Conservation (phyloP, 2,797 vertebrate genomes). For the Halcyon leucocephala region DNA sequence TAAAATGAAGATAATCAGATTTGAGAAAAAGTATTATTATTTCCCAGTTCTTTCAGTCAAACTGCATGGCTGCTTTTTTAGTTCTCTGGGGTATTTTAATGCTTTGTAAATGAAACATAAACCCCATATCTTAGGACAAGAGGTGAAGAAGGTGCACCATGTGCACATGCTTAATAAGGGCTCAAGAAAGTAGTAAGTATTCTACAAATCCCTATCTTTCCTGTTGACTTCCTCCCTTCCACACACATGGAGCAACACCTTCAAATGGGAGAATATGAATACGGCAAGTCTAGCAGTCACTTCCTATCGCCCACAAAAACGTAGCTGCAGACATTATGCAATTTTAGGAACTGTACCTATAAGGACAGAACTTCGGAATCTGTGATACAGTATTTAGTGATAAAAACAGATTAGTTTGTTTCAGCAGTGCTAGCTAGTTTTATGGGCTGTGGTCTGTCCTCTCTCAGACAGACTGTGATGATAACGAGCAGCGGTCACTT, state of each 20-base stretch:
- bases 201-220: neutral
- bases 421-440: neutral
- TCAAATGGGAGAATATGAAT: neutral
- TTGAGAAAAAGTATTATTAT: slow-evolving; percentile 28
- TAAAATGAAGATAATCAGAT: slow-evolving; percentile 43
- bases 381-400: neutral
- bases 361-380: neutral
- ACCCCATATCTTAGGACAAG: neutral
- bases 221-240: neutral
- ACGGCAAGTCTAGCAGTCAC: neutral
- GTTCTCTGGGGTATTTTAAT: neutral
- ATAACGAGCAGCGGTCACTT: neutral
- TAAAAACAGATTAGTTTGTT: neutral
- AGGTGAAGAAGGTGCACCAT: neutral
- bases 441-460: neutral
- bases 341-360: neutral
- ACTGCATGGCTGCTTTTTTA: slow-evolving; percentile 6
- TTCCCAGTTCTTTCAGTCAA: slow-evolving; percentile 40
- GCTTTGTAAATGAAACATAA: slow-evolving; percentile 29
- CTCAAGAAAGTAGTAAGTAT: neutral
- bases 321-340: neutral
- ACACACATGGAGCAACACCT: neutral
- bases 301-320: neutral
- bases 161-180: neutral
- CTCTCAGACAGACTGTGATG: neutral